Percentiles rank a stretch among this genome's conserved stretches.
Evolutionary conservation across 2,888 invertebrate genomes (phyloP).

Genomic region (Sinhomidia bicolor): DNA sequence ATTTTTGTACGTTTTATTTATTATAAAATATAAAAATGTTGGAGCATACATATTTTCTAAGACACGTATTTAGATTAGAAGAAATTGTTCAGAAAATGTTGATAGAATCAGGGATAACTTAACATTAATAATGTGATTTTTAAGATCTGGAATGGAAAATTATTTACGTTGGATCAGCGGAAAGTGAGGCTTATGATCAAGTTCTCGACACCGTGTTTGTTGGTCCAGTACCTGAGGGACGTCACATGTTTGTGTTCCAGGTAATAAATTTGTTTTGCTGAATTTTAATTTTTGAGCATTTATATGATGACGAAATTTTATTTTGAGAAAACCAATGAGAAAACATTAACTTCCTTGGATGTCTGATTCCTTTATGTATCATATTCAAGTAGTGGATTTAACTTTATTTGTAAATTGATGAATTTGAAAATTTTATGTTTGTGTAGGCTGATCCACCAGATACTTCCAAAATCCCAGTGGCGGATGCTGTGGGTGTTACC

Average conservation of each 20-base stretch:
- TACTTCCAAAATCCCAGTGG: constrained; percentile 95
- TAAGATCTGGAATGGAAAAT: constrained; percentile 99
- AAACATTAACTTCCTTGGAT: constrained; percentile 66
- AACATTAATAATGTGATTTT: too few species aligned
- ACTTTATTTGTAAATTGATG: too few species aligned
- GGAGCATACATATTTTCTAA: too few species aligned
- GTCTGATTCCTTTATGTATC: too few species aligned
- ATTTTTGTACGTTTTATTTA: too few species aligned
- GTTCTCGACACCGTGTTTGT: constrained; percentile 98
- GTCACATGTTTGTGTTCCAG: constrained; percentile 97
- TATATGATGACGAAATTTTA: constrained; percentile 42
- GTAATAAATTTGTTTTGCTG: constrained; percentile 85
- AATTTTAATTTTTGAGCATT: background rate
- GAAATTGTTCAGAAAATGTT: background rate
- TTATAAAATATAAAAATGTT: too few species aligned
- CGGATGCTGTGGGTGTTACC: constrained; percentile 98
- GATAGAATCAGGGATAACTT: too few species aligned
- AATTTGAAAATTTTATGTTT: background rate
- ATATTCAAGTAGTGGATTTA: background rate
- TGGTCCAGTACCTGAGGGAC: constrained; percentile 98
- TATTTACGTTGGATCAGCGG: constrained; percentile 99
- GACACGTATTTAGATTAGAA: too few species aligned
- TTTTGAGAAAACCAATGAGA: constrained; percentile 53
- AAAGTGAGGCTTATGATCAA: constrained; percentile 98
- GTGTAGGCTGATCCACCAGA: constrained; percentile 97